These are phyloP conservation scores for Podarcis siculus DNA, from an alignment of 2,797 vertebrate genomes.

Conservation along the genomic window DNA sequence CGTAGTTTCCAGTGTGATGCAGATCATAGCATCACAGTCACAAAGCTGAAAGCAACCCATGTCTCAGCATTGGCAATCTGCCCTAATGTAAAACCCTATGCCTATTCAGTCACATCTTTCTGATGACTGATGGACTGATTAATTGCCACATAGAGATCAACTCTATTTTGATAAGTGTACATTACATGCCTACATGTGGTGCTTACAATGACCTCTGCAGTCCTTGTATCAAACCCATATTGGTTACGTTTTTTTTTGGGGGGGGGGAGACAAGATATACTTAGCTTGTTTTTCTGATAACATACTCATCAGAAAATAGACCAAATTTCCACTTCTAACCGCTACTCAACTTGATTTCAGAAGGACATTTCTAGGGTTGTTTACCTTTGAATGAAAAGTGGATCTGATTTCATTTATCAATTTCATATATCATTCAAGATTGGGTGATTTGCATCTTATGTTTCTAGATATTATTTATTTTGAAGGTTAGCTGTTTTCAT, in stretches of 20 bases:
- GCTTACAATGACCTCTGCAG: not conserved
- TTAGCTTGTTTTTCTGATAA: not conserved
- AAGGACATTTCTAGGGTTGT: not conserved
- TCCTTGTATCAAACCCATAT: not conserved
- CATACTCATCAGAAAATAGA: not conserved
- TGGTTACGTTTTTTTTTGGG: not conserved
- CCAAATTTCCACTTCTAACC: not conserved
- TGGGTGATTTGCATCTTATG: constrained; percentile 51
- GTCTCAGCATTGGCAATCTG: not conserved
- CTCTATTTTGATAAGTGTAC: not conserved
- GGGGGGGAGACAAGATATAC: no score
- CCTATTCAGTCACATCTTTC: not conserved
- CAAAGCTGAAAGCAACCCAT: not conserved
- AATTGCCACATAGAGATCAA: not conserved
- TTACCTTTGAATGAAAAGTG: not conserved
- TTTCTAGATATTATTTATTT: constrained; percentile 64
- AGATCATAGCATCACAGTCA: not conserved
- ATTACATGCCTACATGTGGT: not conserved
- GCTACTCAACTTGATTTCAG: constrained; percentile 14
- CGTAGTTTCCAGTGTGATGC: not conserved
- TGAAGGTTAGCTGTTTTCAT: not conserved
- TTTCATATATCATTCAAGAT: constrained; percentile 46
- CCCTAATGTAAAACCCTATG: not conserved
- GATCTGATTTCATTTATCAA: constrained; percentile 54
- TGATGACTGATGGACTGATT: not conserved